Evolutionary conservation across 1,140 invertebrate genomes (phyloP), one percentile per base, ranked within the genome.

Genomic region (Chionoecetes opilio): DNA sequence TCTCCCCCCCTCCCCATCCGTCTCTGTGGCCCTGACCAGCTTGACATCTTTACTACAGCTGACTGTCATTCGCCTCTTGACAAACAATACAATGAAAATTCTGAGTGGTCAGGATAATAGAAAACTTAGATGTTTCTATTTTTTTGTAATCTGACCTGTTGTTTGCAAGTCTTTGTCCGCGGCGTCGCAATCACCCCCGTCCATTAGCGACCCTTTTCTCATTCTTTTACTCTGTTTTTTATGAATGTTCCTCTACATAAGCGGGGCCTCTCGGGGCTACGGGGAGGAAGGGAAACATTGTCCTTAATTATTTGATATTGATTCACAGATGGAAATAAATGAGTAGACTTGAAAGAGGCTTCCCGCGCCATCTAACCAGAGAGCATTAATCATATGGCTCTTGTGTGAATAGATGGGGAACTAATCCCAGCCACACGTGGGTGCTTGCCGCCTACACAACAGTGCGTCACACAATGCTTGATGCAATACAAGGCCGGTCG

Each of bases 221-320:
- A n/a, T n/a, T n/a, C 63, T n/a, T n/a, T 75, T 3, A 75, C 63
- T 21, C 14, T 26, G 35, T 86, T 35, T 86, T 91, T 91, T 11
- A 75, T 82, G 46, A 8, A 53, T 35, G 89, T 53, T 75, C 46
- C 14, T 8, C 38, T 91, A 29, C 63, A 93, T 11, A 2, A 38
- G 82, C 9, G 82, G 82, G 82, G 41, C 21, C 32, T 31, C 29
- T 26, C 34, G 41, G 21, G 88, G 63, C 8, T 5, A 82, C 26
- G 37, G 31, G 63, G 63, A 46, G 53, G 29, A 34, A n/a, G 63
- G 63, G 53, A 94, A 38, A 37, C 53, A 41, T 89, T 82, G 87
- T 90, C 88, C 63, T 37, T 94, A 94, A 94, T 94, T 94, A 94
- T 90, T 94, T 94, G 93, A 41, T 94, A 94, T 94, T 94, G 93